Evolutionary conservation across 2,113 vertebrate genomes (phyloP), one percentile per base, ranked within the genome.

Genomic region (Pomatostomus ruficeps): DNA sequence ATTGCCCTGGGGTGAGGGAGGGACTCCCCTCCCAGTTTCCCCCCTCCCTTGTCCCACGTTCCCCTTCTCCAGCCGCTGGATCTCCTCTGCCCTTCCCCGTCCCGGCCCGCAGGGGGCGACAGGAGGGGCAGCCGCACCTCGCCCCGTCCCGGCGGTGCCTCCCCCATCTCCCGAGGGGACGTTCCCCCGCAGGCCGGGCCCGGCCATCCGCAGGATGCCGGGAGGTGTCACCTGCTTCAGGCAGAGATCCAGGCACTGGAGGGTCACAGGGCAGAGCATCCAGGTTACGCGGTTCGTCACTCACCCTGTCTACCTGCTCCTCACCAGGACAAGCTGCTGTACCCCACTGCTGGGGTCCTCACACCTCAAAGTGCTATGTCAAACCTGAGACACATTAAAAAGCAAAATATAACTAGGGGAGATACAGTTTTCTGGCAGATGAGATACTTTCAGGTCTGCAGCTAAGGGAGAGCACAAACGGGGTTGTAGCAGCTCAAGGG

Each of bases 281-380:
- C 11, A 1, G 5, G 7, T 58, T 3, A 14, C 4, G 1, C 2
- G 2, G 16, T 14, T 57, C 26, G 42, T 40, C 7, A 5, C 45
- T 29, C 40, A 6, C 26, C 20, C 81, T 52, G 1, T n/a, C 20
- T 3, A 5, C n/a, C 28, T 3, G 26, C 46, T 2, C 15, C 77
- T 12, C 42, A 0, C 9, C 38, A 12, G 31, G 7, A 49, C 33
- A 9, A 45, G 48, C 33, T n/a, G 61, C 61, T 12, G 35, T 4
- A 17, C 11, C 17, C 26, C 33, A 1, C n/a, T 4, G 61, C 33
- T 19, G 23, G 6, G 16, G 33, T 10, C n/a, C 46, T 21, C 2
- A 2, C 61, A 17, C 1, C 40, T 19, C 22, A 1, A 31, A n/a
- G 7, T 0, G 16, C 33, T 15, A 9, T 10, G 40, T 19, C 20